phyloP scores from a whole-genome alignment of 2,113 vertebrate species.

The Nasalis larvatus region DNA sequence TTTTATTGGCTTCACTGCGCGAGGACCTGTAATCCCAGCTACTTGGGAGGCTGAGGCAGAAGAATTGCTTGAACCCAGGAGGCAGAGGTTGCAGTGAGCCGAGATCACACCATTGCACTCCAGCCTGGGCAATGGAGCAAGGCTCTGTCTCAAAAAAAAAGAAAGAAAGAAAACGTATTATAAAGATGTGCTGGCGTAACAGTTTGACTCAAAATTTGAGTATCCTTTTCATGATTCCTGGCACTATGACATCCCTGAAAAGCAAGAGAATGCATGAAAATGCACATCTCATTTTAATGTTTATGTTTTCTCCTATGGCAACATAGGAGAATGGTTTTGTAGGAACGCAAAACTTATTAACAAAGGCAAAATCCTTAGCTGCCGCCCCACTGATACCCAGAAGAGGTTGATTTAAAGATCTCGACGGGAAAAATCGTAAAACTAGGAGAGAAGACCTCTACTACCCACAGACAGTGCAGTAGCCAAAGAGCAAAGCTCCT shows the following conservation, averaged over 20 bases:
- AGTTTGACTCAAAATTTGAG: too few relatives aligned
- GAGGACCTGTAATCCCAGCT: not conserved
- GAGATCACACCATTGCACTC: not conserved
- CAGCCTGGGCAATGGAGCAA: not conserved
- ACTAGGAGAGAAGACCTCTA: not conserved
- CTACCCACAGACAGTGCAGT: not conserved
- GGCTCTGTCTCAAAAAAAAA: not conserved
- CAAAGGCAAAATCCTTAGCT: not conserved
- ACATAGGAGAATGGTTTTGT: not conserved
- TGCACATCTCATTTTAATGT: too few relatives aligned
- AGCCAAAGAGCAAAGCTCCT: not conserved
- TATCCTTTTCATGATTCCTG: too few relatives aligned
- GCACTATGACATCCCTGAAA: too few relatives aligned
- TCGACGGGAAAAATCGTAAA: not conserved
- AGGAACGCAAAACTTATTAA: not conserved
- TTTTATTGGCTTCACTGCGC: too few relatives aligned
- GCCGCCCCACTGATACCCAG: not conserved
- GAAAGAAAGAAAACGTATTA: too few relatives aligned
- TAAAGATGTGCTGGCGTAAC: too few relatives aligned
- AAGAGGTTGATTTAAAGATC: not conserved
- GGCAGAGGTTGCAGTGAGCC: not conserved
- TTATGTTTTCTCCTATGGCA: too few relatives aligned
- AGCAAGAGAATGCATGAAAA: too few relatives aligned
- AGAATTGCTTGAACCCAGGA: not conserved
- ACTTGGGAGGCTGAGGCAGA: not conserved